phyloP scores from a whole-genome alignment of 2,797 vertebrate genomes.

The Heteromormyrus szaboi region DNA sequence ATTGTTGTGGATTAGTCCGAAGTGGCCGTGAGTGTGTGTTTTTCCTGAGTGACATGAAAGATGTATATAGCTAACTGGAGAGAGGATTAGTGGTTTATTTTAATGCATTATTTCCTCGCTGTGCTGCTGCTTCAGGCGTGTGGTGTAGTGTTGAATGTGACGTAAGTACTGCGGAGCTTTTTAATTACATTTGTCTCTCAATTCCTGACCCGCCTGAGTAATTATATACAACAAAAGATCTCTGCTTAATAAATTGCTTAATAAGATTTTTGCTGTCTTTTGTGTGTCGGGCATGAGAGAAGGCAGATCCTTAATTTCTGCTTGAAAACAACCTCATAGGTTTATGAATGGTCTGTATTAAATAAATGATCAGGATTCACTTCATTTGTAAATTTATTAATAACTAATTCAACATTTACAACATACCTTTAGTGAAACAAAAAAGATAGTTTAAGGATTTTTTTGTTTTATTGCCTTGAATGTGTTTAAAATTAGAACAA shows the following conservation, averaged over 20 bases:
- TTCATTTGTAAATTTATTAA: background rate
- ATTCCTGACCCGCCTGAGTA: background rate
- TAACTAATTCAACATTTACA: background rate
- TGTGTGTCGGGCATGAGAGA: background rate
- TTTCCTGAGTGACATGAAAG: background rate
- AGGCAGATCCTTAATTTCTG: background rate
- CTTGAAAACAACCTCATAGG: background rate
- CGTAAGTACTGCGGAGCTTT: conserved; percentile 19
- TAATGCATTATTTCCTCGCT: background rate
- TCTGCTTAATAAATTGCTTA: conserved; percentile 15
- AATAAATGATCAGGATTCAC: background rate
- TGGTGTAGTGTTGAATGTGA: background rate
- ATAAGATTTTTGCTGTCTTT: background rate
- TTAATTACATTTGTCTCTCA: conserved; percentile 9
- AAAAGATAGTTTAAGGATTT: background rate
- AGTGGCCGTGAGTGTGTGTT: background rate
- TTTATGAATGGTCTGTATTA: background rate
- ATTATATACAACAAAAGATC: conserved; percentile 6
- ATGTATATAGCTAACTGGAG: background rate
- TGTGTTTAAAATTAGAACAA: background rate
- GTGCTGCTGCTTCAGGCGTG: background rate
- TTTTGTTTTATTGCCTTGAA: background rate
- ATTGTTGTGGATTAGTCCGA: background rate
- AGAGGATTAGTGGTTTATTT: background rate
- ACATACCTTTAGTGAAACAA: background rate